Percentiles rank a stretch among this genome's conserved stretches.
Conservation (phyloP, 2,888 invertebrate species). For the Agriopis leucophaearia region DNA sequence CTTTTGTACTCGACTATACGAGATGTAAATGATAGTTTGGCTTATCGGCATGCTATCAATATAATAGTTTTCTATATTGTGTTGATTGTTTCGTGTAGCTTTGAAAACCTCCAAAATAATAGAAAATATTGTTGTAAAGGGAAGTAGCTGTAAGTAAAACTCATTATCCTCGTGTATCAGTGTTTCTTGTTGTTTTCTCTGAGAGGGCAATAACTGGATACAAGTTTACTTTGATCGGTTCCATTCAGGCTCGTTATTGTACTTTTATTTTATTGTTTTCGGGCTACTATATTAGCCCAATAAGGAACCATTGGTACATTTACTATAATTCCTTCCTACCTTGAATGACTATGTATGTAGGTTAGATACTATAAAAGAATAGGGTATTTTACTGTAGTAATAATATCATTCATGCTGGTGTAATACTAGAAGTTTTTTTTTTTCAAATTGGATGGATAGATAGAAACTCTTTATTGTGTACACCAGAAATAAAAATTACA, state of each 20-base stretch:
- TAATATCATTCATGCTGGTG: too few species aligned
- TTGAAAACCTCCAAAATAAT: background rate
- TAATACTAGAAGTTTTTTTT: too few species aligned
- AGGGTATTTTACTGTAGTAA: too few species aligned
- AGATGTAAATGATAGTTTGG: too few species aligned
- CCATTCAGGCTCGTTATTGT: constrained; percentile 8
- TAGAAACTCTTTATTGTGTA: too few species aligned
- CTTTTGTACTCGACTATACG: too few species aligned
- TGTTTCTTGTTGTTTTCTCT: constrained; percentile 21
- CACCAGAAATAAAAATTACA: too few species aligned
- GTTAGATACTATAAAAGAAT: too few species aligned
- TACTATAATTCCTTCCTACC: background rate
- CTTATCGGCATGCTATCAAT: too few species aligned
- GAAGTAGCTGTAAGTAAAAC: background rate
- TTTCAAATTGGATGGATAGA: too few species aligned
- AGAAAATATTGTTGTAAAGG: background rate
- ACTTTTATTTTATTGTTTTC: constrained; percentile 26
- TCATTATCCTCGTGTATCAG: constrained; percentile 3
- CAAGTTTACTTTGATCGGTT: constrained; percentile 20
- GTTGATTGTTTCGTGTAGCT: background rate
- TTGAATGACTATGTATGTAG: too few species aligned
- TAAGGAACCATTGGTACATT: background rate
- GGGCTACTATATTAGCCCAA: background rate
- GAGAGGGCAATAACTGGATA: constrained; percentile 21
- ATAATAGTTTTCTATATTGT: background rate